Conservation (phyloP, 2,797 vertebrate species). For the Syngnathus rostellatus region DNA sequence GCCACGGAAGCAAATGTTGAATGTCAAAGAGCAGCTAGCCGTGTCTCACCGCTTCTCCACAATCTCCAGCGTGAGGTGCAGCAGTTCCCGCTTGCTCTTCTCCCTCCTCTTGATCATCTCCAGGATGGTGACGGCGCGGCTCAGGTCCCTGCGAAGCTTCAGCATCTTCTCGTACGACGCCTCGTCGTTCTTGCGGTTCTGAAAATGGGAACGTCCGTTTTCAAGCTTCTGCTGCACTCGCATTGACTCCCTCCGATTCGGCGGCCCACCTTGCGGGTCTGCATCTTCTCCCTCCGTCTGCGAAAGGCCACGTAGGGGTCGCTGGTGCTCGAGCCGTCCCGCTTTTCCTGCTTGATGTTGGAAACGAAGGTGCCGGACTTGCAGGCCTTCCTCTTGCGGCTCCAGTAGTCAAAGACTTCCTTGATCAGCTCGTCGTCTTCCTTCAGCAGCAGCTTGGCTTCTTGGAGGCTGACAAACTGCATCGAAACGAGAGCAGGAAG, state of each 20-base stretch:
- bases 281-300: constrained; percentile 98
- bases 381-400: constrained; percentile 88
- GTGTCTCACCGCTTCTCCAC: constrained; percentile 89
- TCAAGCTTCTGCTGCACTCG: too few species aligned
- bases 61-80: constrained; percentile 97
- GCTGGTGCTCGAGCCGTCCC: constrained; percentile 94
- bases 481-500: constrained; percentile 4
- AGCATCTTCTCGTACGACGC: constrained; percentile 99
- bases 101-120: constrained; percentile 99
- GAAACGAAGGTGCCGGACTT: constrained; percentile 84
- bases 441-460: constrained; percentile 94
- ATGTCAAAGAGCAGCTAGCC: neutral
- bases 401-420: constrained; percentile 99
- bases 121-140: constrained; percentile 93
- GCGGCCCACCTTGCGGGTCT: constrained; percentile 81
- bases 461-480: constrained; percentile 91
- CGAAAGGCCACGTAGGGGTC: constrained; percentile 98
- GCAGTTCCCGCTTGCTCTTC: constrained; percentile 94
- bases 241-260: too few species aligned
- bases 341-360: constrained; percentile 91
- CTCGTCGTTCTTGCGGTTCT: constrained; percentile 99
- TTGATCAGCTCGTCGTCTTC: constrained; percentile 97
- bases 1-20: too few species aligned
- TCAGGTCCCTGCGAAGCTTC: constrained; percentile 92
- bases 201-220: constrained; percentile 4